phyloP scores from a whole-genome alignment of 2,113 vertebrate species.

The Polypterus bichir region DNA sequence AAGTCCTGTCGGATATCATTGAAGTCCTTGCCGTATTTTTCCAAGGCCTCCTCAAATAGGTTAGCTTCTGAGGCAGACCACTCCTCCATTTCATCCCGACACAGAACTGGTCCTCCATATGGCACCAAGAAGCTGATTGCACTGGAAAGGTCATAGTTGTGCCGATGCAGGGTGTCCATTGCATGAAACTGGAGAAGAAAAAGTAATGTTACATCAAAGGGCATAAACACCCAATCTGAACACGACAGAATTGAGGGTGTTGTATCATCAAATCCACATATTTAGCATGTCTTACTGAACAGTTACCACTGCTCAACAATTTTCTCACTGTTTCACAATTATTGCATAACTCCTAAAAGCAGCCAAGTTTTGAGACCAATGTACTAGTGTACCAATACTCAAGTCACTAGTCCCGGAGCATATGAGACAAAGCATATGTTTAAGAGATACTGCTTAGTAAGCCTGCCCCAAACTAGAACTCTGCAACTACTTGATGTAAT shows the following conservation, averaged over 20 bases:
- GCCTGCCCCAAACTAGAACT: no score
- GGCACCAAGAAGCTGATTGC: constrained; percentile 86
- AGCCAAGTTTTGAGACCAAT: no score
- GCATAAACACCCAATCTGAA: neutral
- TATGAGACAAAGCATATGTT: no score
- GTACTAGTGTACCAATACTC: no score
- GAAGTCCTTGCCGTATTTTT: constrained; percentile 98
- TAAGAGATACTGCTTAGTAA: no score
- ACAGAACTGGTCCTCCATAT: constrained; percentile 84
- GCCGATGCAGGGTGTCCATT: constrained; percentile 87
- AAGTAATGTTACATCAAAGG: constrained; percentile 8
- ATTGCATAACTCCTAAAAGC: no score
- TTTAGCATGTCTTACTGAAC: neutral
- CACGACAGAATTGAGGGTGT: no score
- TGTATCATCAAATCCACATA: no score
- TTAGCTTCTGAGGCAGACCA: constrained; percentile 94
- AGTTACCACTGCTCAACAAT: neutral
- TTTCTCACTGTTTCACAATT: no score
- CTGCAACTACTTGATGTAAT: no score
- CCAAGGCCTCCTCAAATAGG: constrained; percentile 90
- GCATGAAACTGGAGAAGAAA: constrained; percentile 71
- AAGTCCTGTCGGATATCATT: constrained; percentile 97
- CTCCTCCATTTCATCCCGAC: constrained; percentile 96
- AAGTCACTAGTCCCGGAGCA: no score
- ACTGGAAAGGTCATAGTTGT: constrained; percentile 82